Conservation (phyloP, 2,888 invertebrate species). For the Alviniconcha strummeri region DNA sequence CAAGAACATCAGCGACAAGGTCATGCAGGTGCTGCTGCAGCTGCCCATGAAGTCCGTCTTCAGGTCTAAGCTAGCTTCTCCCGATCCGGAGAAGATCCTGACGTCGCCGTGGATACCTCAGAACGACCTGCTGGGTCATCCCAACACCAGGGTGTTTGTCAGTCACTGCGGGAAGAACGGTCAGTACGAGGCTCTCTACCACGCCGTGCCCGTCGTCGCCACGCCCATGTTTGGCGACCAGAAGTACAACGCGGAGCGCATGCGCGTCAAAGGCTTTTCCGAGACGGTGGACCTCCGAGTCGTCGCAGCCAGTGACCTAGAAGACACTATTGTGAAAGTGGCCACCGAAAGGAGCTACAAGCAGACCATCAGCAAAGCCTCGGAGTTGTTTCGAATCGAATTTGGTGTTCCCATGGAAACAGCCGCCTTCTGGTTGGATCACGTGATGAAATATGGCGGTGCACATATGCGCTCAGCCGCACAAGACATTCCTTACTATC, state of each 20-base stretch:
- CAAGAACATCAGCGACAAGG: slow-evolving; percentile 17
- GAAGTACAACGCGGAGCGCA: slow-evolving; percentile 32
- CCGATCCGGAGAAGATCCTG: slow-evolving; percentile 39
- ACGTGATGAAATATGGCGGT: slow-evolving; percentile 55
- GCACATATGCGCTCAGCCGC: slow-evolving; percentile 45
- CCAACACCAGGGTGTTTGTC: slow-evolving; percentile 50
- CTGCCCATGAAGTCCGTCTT: slow-evolving; percentile 39
- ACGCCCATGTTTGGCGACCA: slow-evolving; percentile 50
- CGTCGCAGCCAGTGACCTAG: background rate
- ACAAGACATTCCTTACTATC: slow-evolving; percentile 46
- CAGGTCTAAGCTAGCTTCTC: slow-evolving; percentile 33
- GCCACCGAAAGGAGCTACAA: slow-evolving; percentile 19
- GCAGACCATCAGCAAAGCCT: slow-evolving; percentile 30
- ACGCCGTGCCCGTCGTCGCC: slow-evolving; percentile 55
- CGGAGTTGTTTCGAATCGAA: slow-evolving; percentile 23
- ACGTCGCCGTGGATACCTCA: slow-evolving; percentile 53
- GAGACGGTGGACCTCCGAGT: slow-evolving; percentile 23
- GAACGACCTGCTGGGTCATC: slow-evolving; percentile 53
- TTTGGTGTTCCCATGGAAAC: slow-evolving; percentile 34
- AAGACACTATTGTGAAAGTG: slow-evolving; percentile 17
- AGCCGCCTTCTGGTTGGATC: slow-evolving; percentile 56
- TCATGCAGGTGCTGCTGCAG: slow-evolving; percentile 34
- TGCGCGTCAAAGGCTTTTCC: slow-evolving; percentile 34
- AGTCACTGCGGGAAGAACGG: slow-evolving; percentile 57
- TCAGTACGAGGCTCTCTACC: slow-evolving; percentile 55